Conservation (phyloP, 2,113 vertebrate species). For the Alethe diademata region DNA sequence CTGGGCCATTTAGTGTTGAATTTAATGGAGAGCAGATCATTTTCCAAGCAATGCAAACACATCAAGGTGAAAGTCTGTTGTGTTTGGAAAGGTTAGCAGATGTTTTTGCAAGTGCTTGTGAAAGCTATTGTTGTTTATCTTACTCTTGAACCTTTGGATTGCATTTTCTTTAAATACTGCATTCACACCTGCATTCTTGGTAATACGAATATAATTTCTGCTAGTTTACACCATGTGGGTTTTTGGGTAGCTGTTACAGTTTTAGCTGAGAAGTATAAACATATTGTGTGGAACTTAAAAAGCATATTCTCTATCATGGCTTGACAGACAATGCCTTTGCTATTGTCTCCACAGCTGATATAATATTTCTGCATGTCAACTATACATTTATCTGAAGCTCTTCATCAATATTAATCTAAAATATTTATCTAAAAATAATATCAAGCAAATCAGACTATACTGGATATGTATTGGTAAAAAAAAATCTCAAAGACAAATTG, state of each 20-base stretch:
- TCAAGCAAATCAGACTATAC: neutral
- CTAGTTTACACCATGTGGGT: neutral
- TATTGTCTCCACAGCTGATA: neutral
- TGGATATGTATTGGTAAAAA: neutral
- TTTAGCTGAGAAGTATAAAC: neutral
- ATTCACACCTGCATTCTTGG: neutral
- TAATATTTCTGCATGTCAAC: neutral
- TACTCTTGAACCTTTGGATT: neutral
- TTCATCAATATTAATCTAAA: neutral
- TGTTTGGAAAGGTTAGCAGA: conserved; percentile 47
- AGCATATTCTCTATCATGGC: neutral
- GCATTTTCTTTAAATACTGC: neutral
- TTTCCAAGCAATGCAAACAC: conserved; percentile 53
- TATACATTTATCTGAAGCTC: neutral
- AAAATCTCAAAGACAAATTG: neutral
- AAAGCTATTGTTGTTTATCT: neutral
- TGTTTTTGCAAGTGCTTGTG: neutral
- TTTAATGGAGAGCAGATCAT: conserved; percentile 55
- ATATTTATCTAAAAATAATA: neutral
- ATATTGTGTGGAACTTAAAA: neutral
- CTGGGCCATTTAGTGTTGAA: conserved; percentile 54
- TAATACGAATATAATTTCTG: neutral
- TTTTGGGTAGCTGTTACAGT: neutral
- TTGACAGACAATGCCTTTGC: neutral
- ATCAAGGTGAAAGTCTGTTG: conserved; percentile 36